Evolutionary conservation across 2,888 invertebrate genomes (phyloP), one percentile per base, ranked within the genome.

Genomic region (Digitonthophagus gazella): DNA sequence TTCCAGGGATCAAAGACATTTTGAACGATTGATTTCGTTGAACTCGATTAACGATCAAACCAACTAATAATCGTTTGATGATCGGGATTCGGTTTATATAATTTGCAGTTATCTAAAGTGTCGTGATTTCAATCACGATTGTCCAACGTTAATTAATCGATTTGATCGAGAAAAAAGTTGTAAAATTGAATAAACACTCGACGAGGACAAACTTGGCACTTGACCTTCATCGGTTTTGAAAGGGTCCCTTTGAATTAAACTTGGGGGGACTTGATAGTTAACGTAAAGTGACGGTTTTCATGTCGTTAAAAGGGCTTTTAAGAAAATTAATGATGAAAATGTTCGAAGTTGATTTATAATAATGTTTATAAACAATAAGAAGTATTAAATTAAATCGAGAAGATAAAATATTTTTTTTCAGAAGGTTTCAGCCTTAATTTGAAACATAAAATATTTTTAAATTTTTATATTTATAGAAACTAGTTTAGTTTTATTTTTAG

Each of bases 1-100:
- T 76, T 68, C 77, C 77, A 16, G 72, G 67, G 28, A 76, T 72
- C 64, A 74, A 73, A 66, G 71, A 74, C 77, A 77, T 77, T 67
- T 72, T 73, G 1, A 4, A 0, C 18, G 2, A 19, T 18, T 61
- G 15, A 19, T 22, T 22, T 44, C 6, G 11, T 11, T 11, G 28
- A 44, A n/a, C n/a, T 44, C 3, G 8, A 11, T 44, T 44, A 44
- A 44, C n/a, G n/a, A 44, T 2, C 28, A 44, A 5, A 44, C 28
- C 28, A 44, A 44, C 28, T 44, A 44, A 44, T 8, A n/a, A n/a
- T n/a, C n/a, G 28, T 44, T 44, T 5, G 11, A 44, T 44, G 28
- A 44, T 44, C 11, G 11, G 6, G 11, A 44, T 44, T 11, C 11
- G 28, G 11, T 44, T 44, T 44, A 44, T 44, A 44, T 44, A 44